Conservation (phyloP, 2,888 invertebrate genomes). For the Oligia fasciuncula region DNA sequence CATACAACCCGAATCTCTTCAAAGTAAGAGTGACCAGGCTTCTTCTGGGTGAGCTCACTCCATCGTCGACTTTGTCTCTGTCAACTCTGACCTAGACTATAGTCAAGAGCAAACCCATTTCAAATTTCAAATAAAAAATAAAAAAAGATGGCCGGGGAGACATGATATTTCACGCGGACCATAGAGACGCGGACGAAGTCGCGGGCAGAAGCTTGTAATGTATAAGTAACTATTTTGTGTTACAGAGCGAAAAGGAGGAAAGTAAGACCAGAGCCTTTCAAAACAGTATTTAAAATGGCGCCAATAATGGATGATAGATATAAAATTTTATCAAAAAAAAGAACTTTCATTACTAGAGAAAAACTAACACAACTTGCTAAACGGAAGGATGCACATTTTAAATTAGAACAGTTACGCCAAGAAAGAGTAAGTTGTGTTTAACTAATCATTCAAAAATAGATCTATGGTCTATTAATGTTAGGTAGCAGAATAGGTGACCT, state of each 20-base stretch:
- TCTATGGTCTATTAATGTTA: neutral
- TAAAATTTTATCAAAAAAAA: constrained; percentile 94
- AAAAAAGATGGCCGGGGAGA: too few species aligned
- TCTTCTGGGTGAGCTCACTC: too few species aligned
- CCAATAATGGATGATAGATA: constrained; percentile 92
- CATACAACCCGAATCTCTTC: too few species aligned
- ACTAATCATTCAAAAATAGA: neutral
- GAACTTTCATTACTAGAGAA: constrained; percentile 93
- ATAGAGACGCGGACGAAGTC: neutral
- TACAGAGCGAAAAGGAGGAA: constrained; percentile 64
- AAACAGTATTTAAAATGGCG: constrained; percentile 56
- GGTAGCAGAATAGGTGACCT: neutral
- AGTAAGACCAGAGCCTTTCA: constrained; percentile 41
- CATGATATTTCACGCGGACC: neutral
- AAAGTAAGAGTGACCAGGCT: too few species aligned
- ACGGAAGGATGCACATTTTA: constrained; percentile 93
- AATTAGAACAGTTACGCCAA: constrained; percentile 91
- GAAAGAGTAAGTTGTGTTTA: constrained; percentile 78
- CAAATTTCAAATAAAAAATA: too few species aligned
- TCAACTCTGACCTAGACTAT: too few species aligned
- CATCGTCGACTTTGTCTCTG: too few species aligned
- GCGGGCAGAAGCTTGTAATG: neutral
- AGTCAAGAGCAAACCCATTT: too few species aligned
- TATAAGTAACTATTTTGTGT: neutral
- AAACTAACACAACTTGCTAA: constrained; percentile 94